Base-by-base conservation (phyloP, 2,888 invertebrate genomes). In the Pollenia labialis region DNA sequence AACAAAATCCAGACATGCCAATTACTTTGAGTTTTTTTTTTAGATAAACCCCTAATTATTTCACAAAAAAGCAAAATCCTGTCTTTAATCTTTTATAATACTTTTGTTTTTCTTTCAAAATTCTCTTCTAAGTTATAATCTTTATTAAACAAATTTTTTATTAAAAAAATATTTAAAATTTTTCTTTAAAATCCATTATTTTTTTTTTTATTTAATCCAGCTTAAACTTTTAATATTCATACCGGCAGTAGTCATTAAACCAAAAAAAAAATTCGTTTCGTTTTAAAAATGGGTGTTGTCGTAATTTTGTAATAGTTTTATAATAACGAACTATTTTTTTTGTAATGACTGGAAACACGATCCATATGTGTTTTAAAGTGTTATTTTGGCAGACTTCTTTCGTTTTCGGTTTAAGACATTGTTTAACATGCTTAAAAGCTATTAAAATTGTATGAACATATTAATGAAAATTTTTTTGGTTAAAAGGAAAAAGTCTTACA, bases 201-300 rank as follows among this genome's bases (percentile, higher is more conserved):
- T 62, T 62, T 60, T 12, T 68, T 44, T 54, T 50, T 54, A 62
- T 72, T 62, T 64, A 83, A 77, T 71, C 48, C 77, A 75, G 68
- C 74, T 69, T 81, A 40, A 74, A 50, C 11, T 23, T 60, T n/a
- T 42, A 8, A 56, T 69, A 44, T 80, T 44, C 44, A 80, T 32
- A 50, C 42, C 12, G 62, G 60, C 14, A 50, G 54, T 54, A 18
- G 32, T 32, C 32, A 32, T 32, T 32, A 66, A 72, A 52, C 52
- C 32, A 40, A 40, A 52, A 50, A 18, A 23, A 18, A 79, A 72
- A 66, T 18, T 32, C n/a, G 18, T 44, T 72, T 76, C 71, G 58
- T 85, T 81, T 62, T 6, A 54, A 81, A 85, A 85, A 62, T 81
- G 85, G 85, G 81, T 81, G 85, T 81, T 71, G 81, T 69, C 81